Evolutionary conservation across 2,113 vertebrate genomes (phyloP), one percentile per base, ranked within the genome.

Genomic region (Coregonus clupeaformis): DNA sequence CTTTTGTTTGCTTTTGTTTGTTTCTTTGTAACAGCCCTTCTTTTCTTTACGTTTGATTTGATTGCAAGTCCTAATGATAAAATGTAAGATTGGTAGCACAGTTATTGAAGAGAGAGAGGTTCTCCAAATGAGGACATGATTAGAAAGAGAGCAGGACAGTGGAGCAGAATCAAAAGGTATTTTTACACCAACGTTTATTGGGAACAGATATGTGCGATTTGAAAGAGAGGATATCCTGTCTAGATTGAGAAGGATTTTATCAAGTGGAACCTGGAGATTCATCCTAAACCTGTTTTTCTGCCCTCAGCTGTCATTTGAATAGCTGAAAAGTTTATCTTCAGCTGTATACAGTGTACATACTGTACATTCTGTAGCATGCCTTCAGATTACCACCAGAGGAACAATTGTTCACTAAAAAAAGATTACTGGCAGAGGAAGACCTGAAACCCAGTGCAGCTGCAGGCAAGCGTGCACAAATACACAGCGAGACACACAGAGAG

Each of bases 221-320:
- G 27, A 77, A 77, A 85, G 85, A 80, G 80, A 87, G 82, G 80
- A 85, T 80, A 74, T 86, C 76, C 79, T 84, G 77, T 75, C 60
- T 60, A 66, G 70, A 84, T 84, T 82, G 29, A 42, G 63, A 67
- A 67, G 22, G 71, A 68, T 32, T 81, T 79, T 78, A 27, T 22
- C 60, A 77, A 55, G 71, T 78, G 81, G 70, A 30, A 73, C 71
- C 72, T 71, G 78, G 80, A 84, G 73, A 73, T 71, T 79, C 83
- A 65, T 74, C 69, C 5, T n/a, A 68, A 62, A 59, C 59, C 70
- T 36, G 68, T 82, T 77, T 82, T 64, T 80, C 74, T 77, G 75
- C 81, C 81, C 72, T 57, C 80, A 79, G 84, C 81, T 85, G 81
- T 22, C 64, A 74, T 80, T 30, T 84, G 82, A 67, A 78, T 45